Percentiles rank a stretch among this genome's conserved stretches.
These are phyloP conservation scores for Lobophora halterata DNA, from an alignment of 2,888 invertebrate species.

Conservation along the genomic window DNA sequence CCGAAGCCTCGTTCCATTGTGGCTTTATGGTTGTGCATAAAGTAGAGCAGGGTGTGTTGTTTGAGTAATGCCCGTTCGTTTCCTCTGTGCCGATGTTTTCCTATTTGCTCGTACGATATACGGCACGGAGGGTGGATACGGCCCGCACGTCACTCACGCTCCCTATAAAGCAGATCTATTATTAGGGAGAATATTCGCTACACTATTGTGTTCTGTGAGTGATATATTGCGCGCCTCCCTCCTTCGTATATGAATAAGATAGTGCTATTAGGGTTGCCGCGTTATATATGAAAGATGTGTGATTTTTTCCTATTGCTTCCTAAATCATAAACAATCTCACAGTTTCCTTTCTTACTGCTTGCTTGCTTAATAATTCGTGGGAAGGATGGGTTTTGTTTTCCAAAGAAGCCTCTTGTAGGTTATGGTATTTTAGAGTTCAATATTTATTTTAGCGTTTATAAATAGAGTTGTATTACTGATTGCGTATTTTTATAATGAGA, in stretches of 20 bases:
- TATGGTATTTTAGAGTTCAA: too few relatives aligned
- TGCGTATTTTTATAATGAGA: slow-evolving; percentile 23
- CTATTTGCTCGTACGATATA: slow-evolving; percentile 20
- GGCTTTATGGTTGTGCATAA: slow-evolving; percentile 16
- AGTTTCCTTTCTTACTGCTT: too few relatives aligned
- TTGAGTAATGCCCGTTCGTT: slow-evolving; percentile 23
- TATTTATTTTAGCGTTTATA: too few relatives aligned
- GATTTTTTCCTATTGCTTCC: slow-evolving; percentile 3
- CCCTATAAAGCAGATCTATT: slow-evolving; percentile 26
- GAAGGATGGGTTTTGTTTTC: not conserved
- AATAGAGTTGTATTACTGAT: too few relatives aligned
- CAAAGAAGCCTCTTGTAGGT: too few relatives aligned
- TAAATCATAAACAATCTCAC: slow-evolving; percentile 6
- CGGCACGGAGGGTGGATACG: slow-evolving; percentile 12
- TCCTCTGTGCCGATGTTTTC: slow-evolving; percentile 21
- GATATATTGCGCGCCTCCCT: slow-evolving; percentile 31
- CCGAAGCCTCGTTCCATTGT: slow-evolving; percentile 13
- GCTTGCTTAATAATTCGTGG: not conserved
- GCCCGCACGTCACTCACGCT: slow-evolving; percentile 23
- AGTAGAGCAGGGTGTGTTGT: slow-evolving; percentile 20
- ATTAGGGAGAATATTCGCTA: slow-evolving; percentile 30
- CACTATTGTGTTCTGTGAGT: slow-evolving; percentile 31
- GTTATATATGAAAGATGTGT: not conserved
- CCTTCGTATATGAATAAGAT: slow-evolving; percentile 24
- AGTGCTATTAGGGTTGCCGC: slow-evolving; percentile 14